These are phyloP conservation scores for Ormyrus thymus DNA, from an alignment of 2,888 invertebrate genomes.

Conservation along the genomic window DNA sequence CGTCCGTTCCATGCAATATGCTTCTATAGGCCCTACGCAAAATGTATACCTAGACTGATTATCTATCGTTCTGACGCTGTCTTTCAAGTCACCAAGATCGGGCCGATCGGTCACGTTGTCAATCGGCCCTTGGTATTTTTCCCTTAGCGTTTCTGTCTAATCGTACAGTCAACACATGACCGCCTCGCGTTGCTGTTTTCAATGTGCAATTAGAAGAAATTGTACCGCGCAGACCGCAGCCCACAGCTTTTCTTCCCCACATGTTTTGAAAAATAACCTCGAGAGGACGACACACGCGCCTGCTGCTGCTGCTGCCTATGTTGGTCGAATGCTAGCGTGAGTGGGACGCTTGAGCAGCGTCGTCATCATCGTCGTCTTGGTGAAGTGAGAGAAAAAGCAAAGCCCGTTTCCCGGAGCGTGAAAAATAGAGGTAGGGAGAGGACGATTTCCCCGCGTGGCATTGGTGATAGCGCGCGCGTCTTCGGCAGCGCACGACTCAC, in stretches of 20 bases:
- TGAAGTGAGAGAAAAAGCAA: background rate
- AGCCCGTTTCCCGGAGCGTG: background rate
- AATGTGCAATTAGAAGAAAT: background rate
- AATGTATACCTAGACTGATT: too few relatives aligned
- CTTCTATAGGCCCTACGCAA: too few relatives aligned
- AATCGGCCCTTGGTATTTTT: too few relatives aligned
- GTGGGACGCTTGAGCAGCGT: too few relatives aligned
- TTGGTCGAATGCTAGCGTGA: too few relatives aligned
- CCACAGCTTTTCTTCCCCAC: background rate
- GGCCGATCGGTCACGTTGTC: conserved; percentile 62
- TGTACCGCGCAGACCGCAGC: background rate
- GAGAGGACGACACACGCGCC: background rate
- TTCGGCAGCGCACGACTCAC: background rate
- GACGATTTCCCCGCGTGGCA: too few relatives aligned
- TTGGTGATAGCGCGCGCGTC: background rate
- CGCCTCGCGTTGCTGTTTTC: conserved; percentile 37
- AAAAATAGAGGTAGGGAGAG: background rate
- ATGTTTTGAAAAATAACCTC: conserved; percentile 11
- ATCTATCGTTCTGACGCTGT: too few relatives aligned
- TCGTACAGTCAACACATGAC: conserved; percentile 43
- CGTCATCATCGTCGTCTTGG: too few relatives aligned
- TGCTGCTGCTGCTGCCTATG: background rate
- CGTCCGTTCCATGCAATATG: too few relatives aligned
- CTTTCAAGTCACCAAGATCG: conserved; percentile 66
- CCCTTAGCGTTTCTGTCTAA: too few relatives aligned